Evolutionary conservation across 2,113 vertebrate species (phyloP).

Genomic region (Seriola quinqueradiata): DNA sequence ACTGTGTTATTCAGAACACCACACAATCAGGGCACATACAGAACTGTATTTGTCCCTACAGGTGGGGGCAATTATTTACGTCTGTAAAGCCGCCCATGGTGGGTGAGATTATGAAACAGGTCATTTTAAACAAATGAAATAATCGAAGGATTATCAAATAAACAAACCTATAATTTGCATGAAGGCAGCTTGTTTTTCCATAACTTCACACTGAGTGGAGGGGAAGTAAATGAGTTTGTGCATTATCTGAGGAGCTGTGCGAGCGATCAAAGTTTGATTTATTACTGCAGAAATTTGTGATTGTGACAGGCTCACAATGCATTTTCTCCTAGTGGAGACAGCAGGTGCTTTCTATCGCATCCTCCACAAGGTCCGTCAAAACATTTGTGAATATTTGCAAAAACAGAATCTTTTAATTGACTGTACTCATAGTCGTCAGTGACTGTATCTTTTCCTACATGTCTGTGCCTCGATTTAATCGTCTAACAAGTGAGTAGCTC

Average conservation of each 20-base stretch:
- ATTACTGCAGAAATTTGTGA: background rate
- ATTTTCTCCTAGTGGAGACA: background rate
- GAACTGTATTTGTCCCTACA: background rate
- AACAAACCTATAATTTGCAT: background rate
- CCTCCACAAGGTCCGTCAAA: background rate
- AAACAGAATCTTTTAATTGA: background rate
- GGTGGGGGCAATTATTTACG: background rate
- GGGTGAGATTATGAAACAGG: background rate
- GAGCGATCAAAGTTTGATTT: background rate
- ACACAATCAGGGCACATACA: no score
- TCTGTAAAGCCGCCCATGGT: background rate
- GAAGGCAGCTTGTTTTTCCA: background rate
- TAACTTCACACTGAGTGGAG: background rate
- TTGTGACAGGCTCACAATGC: background rate
- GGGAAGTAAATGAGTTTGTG: background rate
- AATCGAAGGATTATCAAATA: background rate
- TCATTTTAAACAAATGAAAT: background rate
- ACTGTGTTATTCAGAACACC: background rate
- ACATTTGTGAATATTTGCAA: background rate
- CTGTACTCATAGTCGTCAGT: no score
- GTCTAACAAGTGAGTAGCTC: no score
- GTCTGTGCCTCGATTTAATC: no score
- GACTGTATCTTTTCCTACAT: no score
- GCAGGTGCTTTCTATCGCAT: background rate
- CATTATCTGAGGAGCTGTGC: background rate